Base-by-base conservation (phyloP, 2,797 vertebrate genomes). In the Paedocypris micromegethes region DNA sequence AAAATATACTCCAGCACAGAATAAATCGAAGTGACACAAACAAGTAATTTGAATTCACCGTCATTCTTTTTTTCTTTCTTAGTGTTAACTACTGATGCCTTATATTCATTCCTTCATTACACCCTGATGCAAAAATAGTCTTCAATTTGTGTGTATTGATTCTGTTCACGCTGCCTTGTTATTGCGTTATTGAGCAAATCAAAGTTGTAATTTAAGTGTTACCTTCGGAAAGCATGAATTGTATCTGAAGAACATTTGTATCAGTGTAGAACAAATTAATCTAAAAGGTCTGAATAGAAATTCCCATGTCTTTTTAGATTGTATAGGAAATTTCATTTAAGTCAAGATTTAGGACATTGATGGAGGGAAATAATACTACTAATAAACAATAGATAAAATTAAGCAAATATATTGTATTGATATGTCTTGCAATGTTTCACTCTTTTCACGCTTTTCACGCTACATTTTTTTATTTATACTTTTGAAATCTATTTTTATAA, bases 111-210 rank as follows among this genome's bases (percentile, higher is more conserved):
- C 49, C 23, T 50, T 62, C 52, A 61, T 71, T 71, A 56, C 45
- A 5, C 60, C 65, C 43, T 6, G 61, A 70, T 44, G 60, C 61
- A 59, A 75, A 69, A 79, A 77, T 75, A 72, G 61, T 72, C 43
- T 72, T 61, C 73, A 75, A 77, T 77, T 79, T 81, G 66, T 73
- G 62, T 54, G 23, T 70, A 81, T 78, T 66, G 79, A 79, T 81
- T 79, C 62, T 37, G 3, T 46, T 68, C 48, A 54, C 63, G 48
- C 60, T 47, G 58, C 44, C 37, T 61, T 57, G 63, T 60, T 58
- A 58, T 54, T 55, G 64, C 62, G 73, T 73, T 70, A 78, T 74
- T 74, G 70, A 71, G 61, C 59, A 72, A 75, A 79, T 79, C 70
- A 70, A 75, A 75, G 74, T 45, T 75, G 66, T 75, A 75, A 72